Base-by-base conservation (phyloP, 2,888 invertebrate genomes). In the Odontocolon sp. region DNA sequence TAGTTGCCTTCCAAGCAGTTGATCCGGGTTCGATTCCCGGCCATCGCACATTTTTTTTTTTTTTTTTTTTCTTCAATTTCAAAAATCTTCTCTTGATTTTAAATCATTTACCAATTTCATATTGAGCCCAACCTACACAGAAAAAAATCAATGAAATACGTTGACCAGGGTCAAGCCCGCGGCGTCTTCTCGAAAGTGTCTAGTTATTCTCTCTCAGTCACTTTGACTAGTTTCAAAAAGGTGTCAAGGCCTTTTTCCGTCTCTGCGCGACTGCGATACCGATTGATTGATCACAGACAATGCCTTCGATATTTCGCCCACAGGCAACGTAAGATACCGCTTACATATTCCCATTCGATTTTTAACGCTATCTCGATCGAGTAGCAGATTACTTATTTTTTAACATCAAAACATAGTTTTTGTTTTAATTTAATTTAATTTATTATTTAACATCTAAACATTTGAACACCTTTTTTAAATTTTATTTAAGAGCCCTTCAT, bases 11-110 rank as follows among this genome's bases (percentile, higher is more conserved):
- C 81, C 81, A 83, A 82, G 81, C 82, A 82, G 79, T 82, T 81
- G 82, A 82, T 80, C 82, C 81, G 82, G 82, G 82, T 83, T 83
- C 83, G 83, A 83, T 81, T 83, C 83, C 82, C 82, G 82, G 82
- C 82, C 82, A 82, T 81, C 82, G 81, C 82, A 82, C 77, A 81
- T 70, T 78, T 56, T 72, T 78, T 79, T 75, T 79, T 72, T 61
- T 61, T 59, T 36, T 59, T 36, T 36, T 45, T 31, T 2, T 3
- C 6, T 1, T n/a, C 1, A 28, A 31, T 28, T 18, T 3, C 23
- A 40, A 14, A 21, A 3, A 21, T 21, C 11, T 2, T 8, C 4
- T 9, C 14, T 14, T 11, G 1, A n/a, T 28, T 59, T n/a, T n/a
- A n/a, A n/a, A n/a, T n/a, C n/a, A n/a, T n/a, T n/a, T n/a, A n/a